Base-by-base conservation (phyloP, 2,797 vertebrate species). In the Fistularia tabacaria region DNA sequence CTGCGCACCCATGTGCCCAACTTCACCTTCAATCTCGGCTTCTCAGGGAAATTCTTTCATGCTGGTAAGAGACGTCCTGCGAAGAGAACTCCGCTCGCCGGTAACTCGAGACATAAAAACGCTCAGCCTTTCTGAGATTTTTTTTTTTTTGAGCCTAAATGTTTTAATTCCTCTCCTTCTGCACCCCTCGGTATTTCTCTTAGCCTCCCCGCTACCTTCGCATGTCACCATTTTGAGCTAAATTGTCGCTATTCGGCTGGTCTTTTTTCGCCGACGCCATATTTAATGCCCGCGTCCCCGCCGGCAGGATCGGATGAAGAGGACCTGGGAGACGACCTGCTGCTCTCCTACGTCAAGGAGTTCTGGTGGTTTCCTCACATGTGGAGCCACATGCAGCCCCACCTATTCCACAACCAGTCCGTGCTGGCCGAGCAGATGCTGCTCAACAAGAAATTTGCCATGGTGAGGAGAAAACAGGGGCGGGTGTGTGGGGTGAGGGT, bases 321-420 rank as follows among this genome's bases (percentile, higher is more conserved):
- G 84, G 96, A 99, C 0, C 91, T 95, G 14, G 97, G 97, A 0
- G 97, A 99, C 0, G 95, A 98, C 83, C 92, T 99, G 77, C 91
- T 99, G 79, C 92, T 99, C 46, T 96, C 94, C 11, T 95, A 93
- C 0, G 94, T 96, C 76, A 95, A 91, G 80, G 95, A 99, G 89
- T 98, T 98, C 85, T 98, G 95, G 95, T 98, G 95, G 95, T 98
- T 97, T 61, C 95, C 95, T 1, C 95, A 98, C 89, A 98, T 98
- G 95, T 98, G 95, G 95, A 98, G 95, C 83, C 95, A 98, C 87
- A 98, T 98, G 95, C 95, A 98, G 87, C 95, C 94, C 10, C 97
- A 99, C 77, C 93, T 99, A 45, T 99, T 99, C 90, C 97, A 98
- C 88, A 99, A 99, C 87, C 95, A 99, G 85, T 97, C 95, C 0